phyloP scores from a whole-genome alignment of 2,113 vertebrate genomes.

The Syngnathus floridae region DNA sequence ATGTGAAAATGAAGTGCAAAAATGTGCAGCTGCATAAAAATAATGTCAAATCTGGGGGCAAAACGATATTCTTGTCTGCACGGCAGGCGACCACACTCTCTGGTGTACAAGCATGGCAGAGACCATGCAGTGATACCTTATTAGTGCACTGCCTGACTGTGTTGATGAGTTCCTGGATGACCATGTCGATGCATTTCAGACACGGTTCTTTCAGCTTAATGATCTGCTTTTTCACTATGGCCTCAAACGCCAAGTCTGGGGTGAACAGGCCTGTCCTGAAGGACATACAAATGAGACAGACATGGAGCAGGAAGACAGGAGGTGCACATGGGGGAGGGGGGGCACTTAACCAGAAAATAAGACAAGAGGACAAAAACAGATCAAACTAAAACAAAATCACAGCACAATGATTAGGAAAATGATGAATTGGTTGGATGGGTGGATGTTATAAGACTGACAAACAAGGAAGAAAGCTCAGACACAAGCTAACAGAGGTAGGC shows the following conservation, averaged over 20 bases:
- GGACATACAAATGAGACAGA: constrained; percentile 53
- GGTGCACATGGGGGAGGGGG: constrained; percentile 15
- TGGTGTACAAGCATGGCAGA: constrained; percentile 24
- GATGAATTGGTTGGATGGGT: constrained; percentile 5
- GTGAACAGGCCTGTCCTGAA: constrained; percentile 96
- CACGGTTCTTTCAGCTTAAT: constrained; percentile 98
- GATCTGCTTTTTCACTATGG: constrained; percentile 98
- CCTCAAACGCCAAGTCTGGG: constrained; percentile 95
- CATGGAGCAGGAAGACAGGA: constrained; percentile 39
- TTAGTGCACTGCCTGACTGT: constrained; percentile 93
- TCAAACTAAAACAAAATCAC: neutral
- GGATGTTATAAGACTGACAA: neutral
- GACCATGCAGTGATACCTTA: constrained; percentile 78
- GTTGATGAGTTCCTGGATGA: constrained; percentile 96
- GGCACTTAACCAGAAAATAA: constrained; percentile 18
- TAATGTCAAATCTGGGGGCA: neutral
- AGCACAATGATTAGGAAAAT: constrained; percentile 1
- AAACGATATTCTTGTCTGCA: constrained; percentile 18
- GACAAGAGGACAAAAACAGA: neutral
- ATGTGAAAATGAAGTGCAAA: neutral
- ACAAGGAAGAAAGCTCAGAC: constrained; percentile 8
- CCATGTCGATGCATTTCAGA: constrained; percentile 95
- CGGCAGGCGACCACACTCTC: constrained; percentile 11
- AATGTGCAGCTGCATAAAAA: neutral
- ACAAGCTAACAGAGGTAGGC: constrained; percentile 6